These are phyloP conservation scores for Takifugu rubripes DNA, from an alignment of 2,797 vertebrate species.

Conservation along the genomic window DNA sequence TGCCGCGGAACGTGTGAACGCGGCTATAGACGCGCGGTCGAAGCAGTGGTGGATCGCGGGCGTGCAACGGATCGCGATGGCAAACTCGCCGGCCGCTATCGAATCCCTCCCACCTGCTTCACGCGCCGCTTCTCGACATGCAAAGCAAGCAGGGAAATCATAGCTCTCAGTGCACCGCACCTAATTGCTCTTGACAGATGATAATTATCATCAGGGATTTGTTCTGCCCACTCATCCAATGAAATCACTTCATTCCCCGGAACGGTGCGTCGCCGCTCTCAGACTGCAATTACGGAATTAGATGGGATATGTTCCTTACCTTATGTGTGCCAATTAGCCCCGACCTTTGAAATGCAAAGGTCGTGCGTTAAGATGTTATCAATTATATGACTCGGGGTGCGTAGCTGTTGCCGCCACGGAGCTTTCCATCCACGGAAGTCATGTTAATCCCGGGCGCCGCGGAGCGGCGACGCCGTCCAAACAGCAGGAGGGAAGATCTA, in stretches of 20 bases:
- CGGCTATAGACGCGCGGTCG: no score
- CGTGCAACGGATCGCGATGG: conserved; percentile 1
- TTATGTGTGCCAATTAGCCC: conserved; percentile 67
- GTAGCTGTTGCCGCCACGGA: conserved; percentile 57
- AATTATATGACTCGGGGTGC: conserved; percentile 65
- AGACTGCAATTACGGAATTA: conserved; percentile 73
- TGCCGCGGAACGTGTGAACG: conserved; percentile 16
- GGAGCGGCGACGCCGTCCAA: background rate
- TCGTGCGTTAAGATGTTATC: conserved; percentile 73
- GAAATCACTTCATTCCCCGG: conserved; percentile 34
- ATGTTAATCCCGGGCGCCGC: conserved; percentile 49
- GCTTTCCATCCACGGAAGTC: conserved; percentile 49
- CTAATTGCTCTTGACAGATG: conserved; percentile 73
- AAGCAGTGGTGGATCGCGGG: no score
- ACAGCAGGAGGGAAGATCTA: no score
- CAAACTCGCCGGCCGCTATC: conserved; percentile 20
- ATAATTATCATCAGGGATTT: conserved; percentile 71
- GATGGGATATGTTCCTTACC: conserved; percentile 64
- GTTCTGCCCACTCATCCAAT: conserved; percentile 64
- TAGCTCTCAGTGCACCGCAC: conserved; percentile 56
- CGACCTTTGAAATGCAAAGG: conserved; percentile 73
- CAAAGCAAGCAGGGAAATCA: conserved; percentile 50
- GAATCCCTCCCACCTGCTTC: conserved; percentile 34
- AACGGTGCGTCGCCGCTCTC: conserved; percentile 36
- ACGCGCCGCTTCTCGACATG: conserved; percentile 38